These are phyloP conservation scores for Epizoanthus rinbou DNA, from an alignment of 92 coral and sea anemone genomes.

Conservation along the genomic window DNA sequence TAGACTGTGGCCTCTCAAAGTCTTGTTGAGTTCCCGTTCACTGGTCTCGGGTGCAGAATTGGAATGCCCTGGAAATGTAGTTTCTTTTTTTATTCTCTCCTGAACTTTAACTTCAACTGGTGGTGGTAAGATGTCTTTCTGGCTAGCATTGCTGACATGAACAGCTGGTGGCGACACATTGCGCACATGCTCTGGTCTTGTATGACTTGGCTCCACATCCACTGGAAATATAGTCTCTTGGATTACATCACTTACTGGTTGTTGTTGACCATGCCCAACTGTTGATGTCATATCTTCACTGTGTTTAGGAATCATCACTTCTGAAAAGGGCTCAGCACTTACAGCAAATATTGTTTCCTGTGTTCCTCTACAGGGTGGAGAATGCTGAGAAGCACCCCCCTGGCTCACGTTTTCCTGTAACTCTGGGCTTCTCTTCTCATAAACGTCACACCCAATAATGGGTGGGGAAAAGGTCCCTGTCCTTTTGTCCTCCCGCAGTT, in stretches of 20 bases:
- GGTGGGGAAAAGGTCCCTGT: background rate
- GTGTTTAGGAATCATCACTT: constrained; percentile 24
- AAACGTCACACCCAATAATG: background rate
- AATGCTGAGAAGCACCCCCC: background rate
- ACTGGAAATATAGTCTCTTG: constrained; percentile 10
- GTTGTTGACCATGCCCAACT: background rate
- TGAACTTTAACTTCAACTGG: too few species aligned
- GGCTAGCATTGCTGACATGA: too few species aligned
- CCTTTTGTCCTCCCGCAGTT: background rate
- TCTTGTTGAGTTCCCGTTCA: background rate
- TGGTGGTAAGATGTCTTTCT: background rate
- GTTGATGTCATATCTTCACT: constrained; percentile 2
- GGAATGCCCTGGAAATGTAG: too few species aligned
- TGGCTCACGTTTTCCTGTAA: background rate
- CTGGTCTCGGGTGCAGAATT: background rate
- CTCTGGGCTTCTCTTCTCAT: constrained; percentile 2
- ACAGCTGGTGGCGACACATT: background rate
- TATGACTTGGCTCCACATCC: too few species aligned
- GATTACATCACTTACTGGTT: background rate
- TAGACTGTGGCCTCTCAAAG: constrained; percentile 15
- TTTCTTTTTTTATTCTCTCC: too few species aligned
- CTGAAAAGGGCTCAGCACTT: constrained; percentile 44
- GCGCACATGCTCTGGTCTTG: too few species aligned
- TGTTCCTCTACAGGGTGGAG: background rate
- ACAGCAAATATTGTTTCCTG: constrained; percentile 54